These are phyloP conservation scores for Metaphire vulgaris DNA, from an alignment of 1,140 invertebrate genomes.

Conservation along the genomic window DNA sequence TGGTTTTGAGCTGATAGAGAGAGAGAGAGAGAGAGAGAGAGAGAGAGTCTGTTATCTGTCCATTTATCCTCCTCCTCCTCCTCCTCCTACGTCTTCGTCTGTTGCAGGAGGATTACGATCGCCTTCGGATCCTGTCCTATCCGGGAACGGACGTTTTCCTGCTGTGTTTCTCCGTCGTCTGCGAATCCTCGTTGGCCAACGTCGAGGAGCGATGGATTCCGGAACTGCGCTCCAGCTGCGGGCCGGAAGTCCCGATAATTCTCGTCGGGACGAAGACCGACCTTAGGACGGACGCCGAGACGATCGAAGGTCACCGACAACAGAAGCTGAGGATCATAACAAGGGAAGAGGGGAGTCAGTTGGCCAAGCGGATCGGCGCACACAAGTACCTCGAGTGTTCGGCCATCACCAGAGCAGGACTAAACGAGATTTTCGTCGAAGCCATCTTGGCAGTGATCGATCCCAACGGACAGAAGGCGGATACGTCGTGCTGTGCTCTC, in stretches of 20 bases:
- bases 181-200: neutral
- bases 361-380: neutral
- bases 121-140: conserved; percentile 47
- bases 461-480: neutral
- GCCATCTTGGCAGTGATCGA: neutral
- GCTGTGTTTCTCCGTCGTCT: conserved; percentile 82
- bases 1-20: too few relatives aligned
- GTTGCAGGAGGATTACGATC: conserved; percentile 52
- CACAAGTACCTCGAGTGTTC: neutral
- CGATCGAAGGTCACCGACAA: too few relatives aligned
- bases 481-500: neutral
- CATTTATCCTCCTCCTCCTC: too few relatives aligned
- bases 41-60: too few relatives aligned
- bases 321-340: neutral
- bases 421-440: neutral
- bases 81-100: too few relatives aligned
- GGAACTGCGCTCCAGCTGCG: neutral
- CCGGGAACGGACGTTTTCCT: conserved; percentile 84
- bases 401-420: neutral
- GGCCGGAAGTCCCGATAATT: neutral
- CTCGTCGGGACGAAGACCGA: neutral
- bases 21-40: too few relatives aligned
- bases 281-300: neutral
- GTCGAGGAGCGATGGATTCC: neutral
- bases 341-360: neutral